Evolutionary conservation across 2,888 invertebrate genomes (phyloP).

Genomic region (Coelopa pilipes): DNA sequence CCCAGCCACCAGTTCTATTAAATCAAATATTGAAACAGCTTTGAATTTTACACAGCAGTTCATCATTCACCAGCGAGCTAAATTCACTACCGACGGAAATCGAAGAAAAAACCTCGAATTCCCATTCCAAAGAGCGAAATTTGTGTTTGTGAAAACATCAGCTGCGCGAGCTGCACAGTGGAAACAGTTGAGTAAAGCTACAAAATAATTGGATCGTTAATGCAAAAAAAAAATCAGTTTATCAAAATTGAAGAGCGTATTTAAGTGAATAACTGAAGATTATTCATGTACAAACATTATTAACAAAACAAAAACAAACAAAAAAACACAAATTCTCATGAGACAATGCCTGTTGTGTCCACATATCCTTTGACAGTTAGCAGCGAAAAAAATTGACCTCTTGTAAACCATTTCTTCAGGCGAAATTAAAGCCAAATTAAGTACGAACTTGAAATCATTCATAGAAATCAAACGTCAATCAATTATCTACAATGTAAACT

Average conservation of each 20-base stretch:
- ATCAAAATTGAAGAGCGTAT: not conserved
- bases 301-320: not conserved
- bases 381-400: not conserved
- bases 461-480: not conserved
- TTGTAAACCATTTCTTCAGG: too few species aligned
- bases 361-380: not conserved
- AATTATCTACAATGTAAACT: conserved; percentile 30
- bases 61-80: not conserved
- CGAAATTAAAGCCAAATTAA: not conserved
- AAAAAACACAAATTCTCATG: not conserved
- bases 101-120: not conserved
- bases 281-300: not conserved
- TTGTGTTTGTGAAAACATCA: conserved; percentile 12
- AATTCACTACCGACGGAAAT: not conserved
- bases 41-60: not conserved
- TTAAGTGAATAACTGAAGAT: not conserved
- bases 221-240: not conserved
- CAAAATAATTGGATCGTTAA: not conserved
- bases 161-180: conserved; percentile 27
- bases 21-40: too few species aligned
- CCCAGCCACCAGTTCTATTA: too few species aligned
- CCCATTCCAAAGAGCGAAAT: conserved; percentile 2
- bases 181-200: not conserved
- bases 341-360: not conserved
- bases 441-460: not conserved